Evolutionary conservation across 1,140 invertebrate genomes (phyloP).

Genomic region (Drosophila auraria): DNA sequence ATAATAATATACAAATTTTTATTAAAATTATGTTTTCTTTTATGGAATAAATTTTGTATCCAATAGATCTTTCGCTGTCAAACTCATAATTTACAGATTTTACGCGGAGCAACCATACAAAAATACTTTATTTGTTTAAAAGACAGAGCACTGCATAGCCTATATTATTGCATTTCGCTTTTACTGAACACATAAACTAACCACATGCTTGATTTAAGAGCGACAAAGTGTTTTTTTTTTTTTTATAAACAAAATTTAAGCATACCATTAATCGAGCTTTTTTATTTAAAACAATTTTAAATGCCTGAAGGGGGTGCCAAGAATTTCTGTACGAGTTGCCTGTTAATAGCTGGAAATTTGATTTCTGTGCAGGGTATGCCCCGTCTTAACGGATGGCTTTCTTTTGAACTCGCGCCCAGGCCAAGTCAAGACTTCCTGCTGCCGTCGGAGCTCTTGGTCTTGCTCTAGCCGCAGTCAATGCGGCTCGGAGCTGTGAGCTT

Average conservation of each 20-base stretch:
- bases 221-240: not conserved
- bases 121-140: not conserved
- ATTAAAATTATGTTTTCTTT: not conserved
- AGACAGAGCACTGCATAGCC: not conserved
- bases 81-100: not conserved
- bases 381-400: not conserved
- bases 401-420: not conserved
- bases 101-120: not conserved
- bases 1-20: no score
- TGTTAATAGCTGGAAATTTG: not conserved
- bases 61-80: not conserved
- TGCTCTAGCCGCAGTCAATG: slow-evolving; percentile 51
- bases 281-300: not conserved
- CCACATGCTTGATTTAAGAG: slow-evolving; percentile 4
- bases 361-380: slow-evolving; percentile 7
- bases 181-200: not conserved
- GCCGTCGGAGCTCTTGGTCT: slow-evolving; percentile 41
- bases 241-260: slow-evolving; percentile 3
- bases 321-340: no score
- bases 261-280: not conserved
- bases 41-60: no score
- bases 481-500: slow-evolving; percentile 9
- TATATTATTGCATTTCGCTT: slow-evolving; percentile 12
- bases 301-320: not conserved
- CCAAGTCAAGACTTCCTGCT: slow-evolving; percentile 29